phyloP scores from a whole-genome alignment of 2,797 vertebrate species.

The Sitta carolinensis region DNA sequence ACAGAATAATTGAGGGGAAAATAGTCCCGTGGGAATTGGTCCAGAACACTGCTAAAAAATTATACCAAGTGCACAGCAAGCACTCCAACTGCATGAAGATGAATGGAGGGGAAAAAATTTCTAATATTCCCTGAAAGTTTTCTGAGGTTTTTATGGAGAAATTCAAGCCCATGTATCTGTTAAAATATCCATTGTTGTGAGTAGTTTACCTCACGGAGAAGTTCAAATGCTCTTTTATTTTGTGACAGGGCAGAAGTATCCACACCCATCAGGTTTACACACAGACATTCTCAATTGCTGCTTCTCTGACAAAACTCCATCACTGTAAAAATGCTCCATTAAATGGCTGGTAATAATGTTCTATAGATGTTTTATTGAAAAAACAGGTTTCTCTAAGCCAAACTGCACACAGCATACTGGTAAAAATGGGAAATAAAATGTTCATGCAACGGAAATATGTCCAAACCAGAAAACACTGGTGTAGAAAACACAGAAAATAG shows the following conservation, averaged over 20 bases:
- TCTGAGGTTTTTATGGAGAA: not conserved
- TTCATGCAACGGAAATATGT: not conserved
- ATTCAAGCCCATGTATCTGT: not conserved
- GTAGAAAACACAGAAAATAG: not conserved
- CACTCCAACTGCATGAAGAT: not conserved
- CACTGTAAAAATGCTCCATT: slow-evolving; percentile 47
- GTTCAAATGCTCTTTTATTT: slow-evolving; percentile 13
- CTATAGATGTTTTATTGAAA: not conserved
- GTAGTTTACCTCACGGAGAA: not conserved
- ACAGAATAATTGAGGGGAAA: not conserved
- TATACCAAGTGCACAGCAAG: not conserved
- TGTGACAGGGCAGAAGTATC: not conserved
- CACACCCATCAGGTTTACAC: not conserved
- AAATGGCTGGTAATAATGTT: slow-evolving; percentile 33
- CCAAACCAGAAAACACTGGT: not conserved
- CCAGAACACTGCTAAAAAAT: not conserved
- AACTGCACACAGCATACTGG: not conserved
- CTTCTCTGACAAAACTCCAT: slow-evolving; percentile 20
- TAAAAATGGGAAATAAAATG: slow-evolving; percentile 47
- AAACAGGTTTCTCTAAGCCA: slow-evolving; percentile 26
- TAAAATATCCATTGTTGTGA: not conserved
- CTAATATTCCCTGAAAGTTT: not conserved
- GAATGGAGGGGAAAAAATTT: not conserved
- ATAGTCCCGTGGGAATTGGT: not conserved
- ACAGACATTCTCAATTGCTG: not conserved